Conservation (phyloP, 2,113 vertebrate species). For the Micromys minutus region DNA sequence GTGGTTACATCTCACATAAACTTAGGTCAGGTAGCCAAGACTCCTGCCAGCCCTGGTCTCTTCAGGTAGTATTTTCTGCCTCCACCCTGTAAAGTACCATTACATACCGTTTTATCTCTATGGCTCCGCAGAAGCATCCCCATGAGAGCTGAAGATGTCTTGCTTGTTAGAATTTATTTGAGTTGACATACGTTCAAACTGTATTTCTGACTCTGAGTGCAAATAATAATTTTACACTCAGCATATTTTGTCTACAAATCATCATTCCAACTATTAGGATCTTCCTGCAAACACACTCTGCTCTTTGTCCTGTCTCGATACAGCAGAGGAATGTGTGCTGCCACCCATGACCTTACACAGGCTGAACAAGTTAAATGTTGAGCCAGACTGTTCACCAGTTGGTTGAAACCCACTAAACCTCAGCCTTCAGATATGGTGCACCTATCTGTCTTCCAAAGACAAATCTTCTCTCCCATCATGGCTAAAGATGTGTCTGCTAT, state of each 20-base stretch:
- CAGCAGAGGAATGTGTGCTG: not conserved
- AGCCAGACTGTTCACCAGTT: not conserved
- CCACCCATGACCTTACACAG: not conserved
- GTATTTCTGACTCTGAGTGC: conserved; percentile 4
- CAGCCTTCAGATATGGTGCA: not conserved
- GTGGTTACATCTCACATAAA: not conserved
- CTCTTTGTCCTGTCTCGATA: not conserved
- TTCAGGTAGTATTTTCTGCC: not conserved
- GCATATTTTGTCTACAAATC: not conserved
- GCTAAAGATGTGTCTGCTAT: not conserved
- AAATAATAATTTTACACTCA: conserved; percentile 25
- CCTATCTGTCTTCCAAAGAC: not conserved
- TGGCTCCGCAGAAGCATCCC: not conserved
- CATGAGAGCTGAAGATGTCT: not conserved
- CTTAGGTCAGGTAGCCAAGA: rapidly evolving
- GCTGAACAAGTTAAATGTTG: conserved; percentile 29
- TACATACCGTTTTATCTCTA: not conserved
- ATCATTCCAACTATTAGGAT: too few species aligned
- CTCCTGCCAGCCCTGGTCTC: not conserved
- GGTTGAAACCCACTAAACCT: not conserved
- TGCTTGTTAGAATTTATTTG: not conserved
- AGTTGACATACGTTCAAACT: conserved; percentile 12
- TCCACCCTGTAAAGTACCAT: not conserved
- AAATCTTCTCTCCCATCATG: not conserved
- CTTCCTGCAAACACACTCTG: not conserved